These are phyloP conservation scores for Cinclus mexicanus DNA, from an alignment of 2,113 vertebrate species.

Conservation along the genomic window DNA sequence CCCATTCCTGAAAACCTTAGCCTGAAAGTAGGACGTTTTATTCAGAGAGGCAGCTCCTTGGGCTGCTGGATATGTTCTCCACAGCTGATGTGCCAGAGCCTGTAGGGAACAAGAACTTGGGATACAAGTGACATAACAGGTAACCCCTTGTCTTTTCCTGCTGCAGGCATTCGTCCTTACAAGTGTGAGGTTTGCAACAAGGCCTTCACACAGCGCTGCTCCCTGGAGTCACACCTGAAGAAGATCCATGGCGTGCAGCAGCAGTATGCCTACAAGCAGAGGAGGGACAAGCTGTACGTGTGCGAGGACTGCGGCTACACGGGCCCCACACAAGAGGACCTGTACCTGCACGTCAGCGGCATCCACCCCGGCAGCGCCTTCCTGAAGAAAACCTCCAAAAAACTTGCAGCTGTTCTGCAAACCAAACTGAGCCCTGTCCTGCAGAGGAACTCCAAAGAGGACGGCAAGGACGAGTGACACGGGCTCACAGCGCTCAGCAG, in stretches of 20 bases:
- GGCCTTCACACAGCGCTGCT: constrained; percentile 88
- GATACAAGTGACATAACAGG: background rate
- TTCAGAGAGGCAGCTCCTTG: background rate
- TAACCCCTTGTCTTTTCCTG: background rate
- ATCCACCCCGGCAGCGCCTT: constrained; percentile 76
- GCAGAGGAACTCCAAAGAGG: constrained; percentile 57
- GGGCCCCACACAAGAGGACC: constrained; percentile 79
- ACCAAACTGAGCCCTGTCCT: constrained; percentile 72
- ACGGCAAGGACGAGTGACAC: constrained; percentile 44
- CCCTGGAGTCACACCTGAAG: constrained; percentile 84
- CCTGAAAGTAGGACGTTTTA: background rate
- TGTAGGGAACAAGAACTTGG: background rate
- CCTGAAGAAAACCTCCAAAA: constrained; percentile 84
- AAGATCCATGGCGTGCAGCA: constrained; percentile 85
- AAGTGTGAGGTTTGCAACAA: constrained; percentile 85
- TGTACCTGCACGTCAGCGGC: constrained; percentile 76
- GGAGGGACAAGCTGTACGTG: constrained; percentile 84
- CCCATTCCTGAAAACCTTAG: background rate
- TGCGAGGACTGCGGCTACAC: constrained; percentile 88
- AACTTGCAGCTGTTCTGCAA: constrained; percentile 76
- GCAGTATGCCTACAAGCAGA: constrained; percentile 84
- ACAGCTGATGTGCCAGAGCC: background rate
- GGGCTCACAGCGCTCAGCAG: background rate
- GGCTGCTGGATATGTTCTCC: background rate
- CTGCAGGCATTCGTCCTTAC: constrained; percentile 84